A percentile compares a stretch with the other conserved stretches of the same genome.
phyloP scores from a whole-genome alignment of 2,113 vertebrate genomes.

The Phyllostomus discolor region DNA sequence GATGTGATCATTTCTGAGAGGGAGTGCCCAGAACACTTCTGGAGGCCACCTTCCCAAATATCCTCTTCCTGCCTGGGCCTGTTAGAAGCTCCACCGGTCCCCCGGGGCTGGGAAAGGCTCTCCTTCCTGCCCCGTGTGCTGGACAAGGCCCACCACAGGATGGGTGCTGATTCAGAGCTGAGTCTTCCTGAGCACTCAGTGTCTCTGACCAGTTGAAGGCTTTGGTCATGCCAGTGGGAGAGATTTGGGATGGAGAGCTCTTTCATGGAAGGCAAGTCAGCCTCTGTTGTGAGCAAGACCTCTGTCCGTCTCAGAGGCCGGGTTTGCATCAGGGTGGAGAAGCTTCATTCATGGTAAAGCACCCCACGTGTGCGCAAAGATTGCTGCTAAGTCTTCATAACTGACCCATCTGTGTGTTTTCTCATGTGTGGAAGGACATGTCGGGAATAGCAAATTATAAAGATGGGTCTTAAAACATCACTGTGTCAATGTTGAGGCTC shows the following conservation, averaged over 20 bases:
- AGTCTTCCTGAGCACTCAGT: background rate
- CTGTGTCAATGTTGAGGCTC: background rate
- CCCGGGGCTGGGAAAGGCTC: background rate
- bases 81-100: background rate
- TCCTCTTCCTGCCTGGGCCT: background rate
- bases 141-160: background rate
- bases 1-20: background rate
- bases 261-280: background rate
- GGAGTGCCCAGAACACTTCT: background rate
- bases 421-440: background rate
- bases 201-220: background rate
- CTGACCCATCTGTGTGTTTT: background rate
- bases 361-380: accelerated
- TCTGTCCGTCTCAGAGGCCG: background rate
- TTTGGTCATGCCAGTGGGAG: background rate
- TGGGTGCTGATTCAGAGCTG: too few relatives aligned
- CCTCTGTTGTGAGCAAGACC: background rate
- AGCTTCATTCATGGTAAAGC: background rate
- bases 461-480: background rate
- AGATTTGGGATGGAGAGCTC: background rate
- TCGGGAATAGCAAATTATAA: background rate
- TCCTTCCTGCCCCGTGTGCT: background rate
- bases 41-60: background rate
- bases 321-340: background rate
- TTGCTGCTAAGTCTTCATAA: background rate